Evolutionary conservation across 1,140 invertebrate species (phyloP).

Genomic region (Acromyrmex heyeri): DNA sequence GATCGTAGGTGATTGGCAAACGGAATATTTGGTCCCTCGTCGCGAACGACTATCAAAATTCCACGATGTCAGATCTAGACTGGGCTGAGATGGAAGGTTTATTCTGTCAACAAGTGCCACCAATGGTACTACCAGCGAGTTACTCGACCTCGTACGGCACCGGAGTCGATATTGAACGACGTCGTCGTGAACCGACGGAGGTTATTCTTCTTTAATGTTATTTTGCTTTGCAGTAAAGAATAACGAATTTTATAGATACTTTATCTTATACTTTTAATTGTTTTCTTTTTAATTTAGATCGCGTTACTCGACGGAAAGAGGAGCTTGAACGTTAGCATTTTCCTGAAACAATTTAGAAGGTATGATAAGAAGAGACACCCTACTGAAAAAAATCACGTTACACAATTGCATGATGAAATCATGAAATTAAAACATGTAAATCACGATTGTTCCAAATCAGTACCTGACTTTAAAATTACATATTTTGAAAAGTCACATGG

Average conservation of each 20-base stretch:
- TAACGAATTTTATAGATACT: neutral
- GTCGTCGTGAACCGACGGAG: slow-evolving; percentile 90
- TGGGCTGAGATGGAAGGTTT: slow-evolving; percentile 97
- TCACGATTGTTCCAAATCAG: too few species aligned
- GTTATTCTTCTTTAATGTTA: slow-evolving; percentile 74
- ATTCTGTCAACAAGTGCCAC: slow-evolving; percentile 94
- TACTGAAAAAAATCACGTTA: too few species aligned
- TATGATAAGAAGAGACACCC: slow-evolving; percentile 77
- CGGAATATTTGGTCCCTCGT: slow-evolving; percentile 98
- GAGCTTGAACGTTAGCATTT: slow-evolving; percentile 99
- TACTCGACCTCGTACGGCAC: slow-evolving; percentile 86
- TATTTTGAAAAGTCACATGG: too few species aligned
- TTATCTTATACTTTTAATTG: neutral
- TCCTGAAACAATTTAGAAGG: slow-evolving; percentile 98
- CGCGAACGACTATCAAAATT: slow-evolving; percentile 93
- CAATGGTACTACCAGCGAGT: slow-evolving; percentile 87
- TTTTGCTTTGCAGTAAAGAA: neutral
- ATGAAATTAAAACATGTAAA: too few species aligned
- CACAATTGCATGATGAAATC: too few species aligned
- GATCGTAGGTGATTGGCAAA: slow-evolving; percentile 90
- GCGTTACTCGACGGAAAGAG: slow-evolving; percentile 96
- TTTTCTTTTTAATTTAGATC: slow-evolving; percentile 88
- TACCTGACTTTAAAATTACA: too few species aligned
- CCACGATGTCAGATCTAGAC: slow-evolving; percentile 92
- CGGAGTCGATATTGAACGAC: slow-evolving; percentile 87